Evolutionary conservation across 1,140 invertebrate species (phyloP).

Genomic region (Akabosia matsudoensis): DNA sequence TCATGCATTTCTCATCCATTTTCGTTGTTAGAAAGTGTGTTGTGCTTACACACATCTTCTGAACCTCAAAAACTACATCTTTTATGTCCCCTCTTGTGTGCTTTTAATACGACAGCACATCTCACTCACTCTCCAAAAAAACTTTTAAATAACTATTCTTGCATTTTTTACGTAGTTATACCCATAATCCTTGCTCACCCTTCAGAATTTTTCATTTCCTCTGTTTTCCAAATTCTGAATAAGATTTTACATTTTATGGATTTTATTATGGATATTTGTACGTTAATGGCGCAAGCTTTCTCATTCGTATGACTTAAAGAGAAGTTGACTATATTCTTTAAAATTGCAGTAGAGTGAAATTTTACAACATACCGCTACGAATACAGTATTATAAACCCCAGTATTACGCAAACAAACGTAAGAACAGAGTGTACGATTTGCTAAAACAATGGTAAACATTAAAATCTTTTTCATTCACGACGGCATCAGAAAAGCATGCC

Average conservation of each 20-base stretch:
- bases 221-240: neutral
- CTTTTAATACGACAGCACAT: conserved; percentile 16
- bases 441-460: too few relatives aligned
- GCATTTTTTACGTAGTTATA: too few relatives aligned
- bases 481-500: too few relatives aligned
- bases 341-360: too few relatives aligned
- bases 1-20: conserved; percentile 1
- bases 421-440: too few relatives aligned
- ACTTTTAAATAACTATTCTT: neutral
- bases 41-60: neutral
- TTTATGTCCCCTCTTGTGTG: conserved; percentile 12
- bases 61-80: conserved; percentile 5
- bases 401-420: too few relatives aligned
- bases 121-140: conserved; percentile 8
- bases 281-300: neutral
- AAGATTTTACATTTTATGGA: neutral
- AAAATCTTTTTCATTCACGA: too few relatives aligned
- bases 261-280: neutral
- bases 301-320: too few relatives aligned
- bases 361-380: too few relatives aligned
- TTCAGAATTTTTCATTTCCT: neutral
- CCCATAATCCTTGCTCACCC: too few relatives aligned
- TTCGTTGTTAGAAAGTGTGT: neutral
- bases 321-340: too few relatives aligned
- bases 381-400: too few relatives aligned